A percentile compares a stretch with the other conserved stretches of the same genome.
phyloP scores from a whole-genome alignment of 1,140 invertebrate genomes.

The Leptinotarsa texana region DNA sequence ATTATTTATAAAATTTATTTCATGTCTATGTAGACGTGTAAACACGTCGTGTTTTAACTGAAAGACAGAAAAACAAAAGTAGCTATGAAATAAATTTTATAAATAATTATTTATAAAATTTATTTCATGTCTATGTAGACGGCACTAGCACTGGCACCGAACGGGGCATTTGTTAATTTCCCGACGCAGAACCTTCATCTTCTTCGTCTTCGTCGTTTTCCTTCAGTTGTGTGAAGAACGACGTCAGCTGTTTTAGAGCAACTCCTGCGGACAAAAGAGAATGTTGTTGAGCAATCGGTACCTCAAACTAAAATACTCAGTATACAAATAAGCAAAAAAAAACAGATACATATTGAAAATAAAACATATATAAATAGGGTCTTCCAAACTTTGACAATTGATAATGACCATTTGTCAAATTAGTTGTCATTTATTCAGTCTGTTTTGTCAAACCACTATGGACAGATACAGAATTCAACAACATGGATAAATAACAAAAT shows the following conservation, averaged over 20 bases:
- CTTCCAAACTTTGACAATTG: too few species aligned
- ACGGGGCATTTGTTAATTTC: slow-evolving; percentile 14
- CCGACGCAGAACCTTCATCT: slow-evolving; percentile 40
- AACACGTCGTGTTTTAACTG: background rate
- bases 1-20: too few species aligned
- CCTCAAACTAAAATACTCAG: background rate
- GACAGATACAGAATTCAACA: too few species aligned
- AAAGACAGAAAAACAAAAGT: background rate
- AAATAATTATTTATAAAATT: slow-evolving; percentile 11
- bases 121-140: slow-evolving; percentile 8
- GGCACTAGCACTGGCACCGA: background rate
- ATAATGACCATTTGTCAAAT: too few species aligned
- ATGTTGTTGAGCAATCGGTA: background rate
- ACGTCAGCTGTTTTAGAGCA: slow-evolving; percentile 62
- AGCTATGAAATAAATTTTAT: too few species aligned
- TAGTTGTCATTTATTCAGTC: too few species aligned
- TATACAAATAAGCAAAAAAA: background rate
- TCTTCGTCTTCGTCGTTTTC: slow-evolving; percentile 50
- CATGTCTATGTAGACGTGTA: too few species aligned
- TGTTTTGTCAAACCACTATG: too few species aligned
- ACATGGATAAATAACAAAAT: too few species aligned
- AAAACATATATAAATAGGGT: background rate
- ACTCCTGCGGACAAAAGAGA: slow-evolving; percentile 53
- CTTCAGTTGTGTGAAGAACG: slow-evolving; percentile 60
- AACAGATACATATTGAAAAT: background rate